A percentile compares a stretch with the other conserved stretches of the same genome.
Evolutionary conservation across 1,140 invertebrate genomes (phyloP).

Genomic region (Drosophila tropicalis): DNA sequence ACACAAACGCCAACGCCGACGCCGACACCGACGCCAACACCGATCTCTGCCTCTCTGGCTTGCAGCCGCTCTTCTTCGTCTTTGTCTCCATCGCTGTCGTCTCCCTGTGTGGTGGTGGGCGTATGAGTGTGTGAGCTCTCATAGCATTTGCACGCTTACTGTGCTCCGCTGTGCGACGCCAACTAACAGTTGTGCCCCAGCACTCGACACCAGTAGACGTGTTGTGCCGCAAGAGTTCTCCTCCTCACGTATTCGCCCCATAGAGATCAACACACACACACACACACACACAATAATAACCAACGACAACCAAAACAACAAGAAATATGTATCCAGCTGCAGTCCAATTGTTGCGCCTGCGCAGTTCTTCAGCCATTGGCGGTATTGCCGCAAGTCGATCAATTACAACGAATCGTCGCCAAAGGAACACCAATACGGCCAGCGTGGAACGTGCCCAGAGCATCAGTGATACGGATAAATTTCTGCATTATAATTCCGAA

Average conservation of each 20-base stretch:
- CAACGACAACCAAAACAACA: not conserved
- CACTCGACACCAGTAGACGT: constrained; percentile 67
- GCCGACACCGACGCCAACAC: constrained; percentile 1
- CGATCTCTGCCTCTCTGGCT: no score
- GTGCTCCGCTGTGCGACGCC: constrained; percentile 41
- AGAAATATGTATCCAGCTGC: constrained; percentile 54
- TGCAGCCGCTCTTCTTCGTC: constrained; percentile 20
- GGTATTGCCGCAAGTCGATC: constrained; percentile 33
- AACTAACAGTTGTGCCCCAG: constrained; percentile 71
- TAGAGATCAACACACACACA: not conserved
- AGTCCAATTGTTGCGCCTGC: constrained; percentile 61
- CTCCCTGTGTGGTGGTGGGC: constrained; percentile 14
- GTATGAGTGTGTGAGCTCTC: constrained; percentile 17
- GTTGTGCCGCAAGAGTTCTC: constrained; percentile 28
- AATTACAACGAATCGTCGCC: constrained; percentile 55
- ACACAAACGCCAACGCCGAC: not conserved
- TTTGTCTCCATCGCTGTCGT: constrained; percentile 33
- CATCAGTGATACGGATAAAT: constrained; percentile 69
- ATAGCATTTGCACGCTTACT: constrained; percentile 40
- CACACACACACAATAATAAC: not conserved
- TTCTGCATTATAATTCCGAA: constrained; percentile 63
- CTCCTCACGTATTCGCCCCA: not conserved
- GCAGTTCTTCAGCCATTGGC: constrained; percentile 40
- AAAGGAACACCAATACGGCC: constrained; percentile 67
- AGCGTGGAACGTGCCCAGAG: constrained; percentile 57